Percentiles rank a stretch among this genome's conserved stretches.
phyloP scores from a whole-genome alignment of 2,113 vertebrate genomes.

The Erythrolamprus reginae region DNA sequence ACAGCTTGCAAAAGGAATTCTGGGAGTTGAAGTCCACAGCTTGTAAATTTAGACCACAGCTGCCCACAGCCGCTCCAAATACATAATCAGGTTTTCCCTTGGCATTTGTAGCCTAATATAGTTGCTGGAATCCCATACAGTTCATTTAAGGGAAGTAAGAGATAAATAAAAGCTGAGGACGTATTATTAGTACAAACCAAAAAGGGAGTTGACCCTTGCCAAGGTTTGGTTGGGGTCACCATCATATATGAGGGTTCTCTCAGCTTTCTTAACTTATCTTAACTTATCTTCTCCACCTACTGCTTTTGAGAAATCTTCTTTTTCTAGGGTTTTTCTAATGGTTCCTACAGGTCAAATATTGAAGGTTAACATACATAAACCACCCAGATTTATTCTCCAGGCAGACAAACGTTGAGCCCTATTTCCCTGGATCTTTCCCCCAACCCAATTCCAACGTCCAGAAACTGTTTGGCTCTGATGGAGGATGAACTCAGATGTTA shows the following conservation, averaged over 20 bases:
- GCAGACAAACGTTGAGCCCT: background rate
- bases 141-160: background rate
- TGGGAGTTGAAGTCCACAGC: background rate
- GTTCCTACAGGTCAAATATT: background rate
- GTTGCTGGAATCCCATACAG: background rate
- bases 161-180: background rate
- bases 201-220: background rate
- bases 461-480: no score
- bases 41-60: background rate
- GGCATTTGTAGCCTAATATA: background rate
- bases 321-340: background rate
- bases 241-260: background rate
- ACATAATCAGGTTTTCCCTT: background rate
- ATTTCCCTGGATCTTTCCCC: background rate
- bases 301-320: background rate
- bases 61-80: background rate
- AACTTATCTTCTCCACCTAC: background rate
- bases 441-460: background rate
- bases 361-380: background rate
- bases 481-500: background rate
- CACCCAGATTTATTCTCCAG: background rate
- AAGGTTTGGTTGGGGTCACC: background rate
- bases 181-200: background rate
- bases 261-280: background rate
- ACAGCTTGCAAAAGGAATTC: no score